phyloP scores from a whole-genome alignment of 2,888 invertebrate genomes.

The Callimorpha dominula region DNA sequence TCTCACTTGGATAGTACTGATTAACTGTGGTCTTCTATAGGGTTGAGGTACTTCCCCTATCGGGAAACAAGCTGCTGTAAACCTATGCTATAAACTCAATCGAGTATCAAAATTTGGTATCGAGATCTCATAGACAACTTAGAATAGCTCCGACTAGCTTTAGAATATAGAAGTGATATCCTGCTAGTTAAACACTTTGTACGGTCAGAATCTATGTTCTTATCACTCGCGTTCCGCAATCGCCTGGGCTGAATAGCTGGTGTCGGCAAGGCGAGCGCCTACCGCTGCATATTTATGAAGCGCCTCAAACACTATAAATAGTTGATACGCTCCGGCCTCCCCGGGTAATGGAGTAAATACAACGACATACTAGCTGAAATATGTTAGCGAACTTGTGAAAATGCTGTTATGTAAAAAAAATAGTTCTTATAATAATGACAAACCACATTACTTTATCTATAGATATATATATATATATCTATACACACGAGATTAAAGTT shows the following conservation, averaged over 20 bases:
- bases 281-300: slow-evolving; percentile 87
- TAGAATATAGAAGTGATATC: neutral
- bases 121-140: too few species aligned
- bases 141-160: neutral
- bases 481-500: neutral
- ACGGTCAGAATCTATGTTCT: slow-evolving; percentile 40
- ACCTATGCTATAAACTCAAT: neutral
- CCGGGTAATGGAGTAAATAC: slow-evolving; percentile 84
- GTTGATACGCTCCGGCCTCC: slow-evolving; percentile 83
- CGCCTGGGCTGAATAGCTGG: slow-evolving; percentile 81
- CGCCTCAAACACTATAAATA: slow-evolving; percentile 87
- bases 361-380: slow-evolving; percentile 71
- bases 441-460: neutral
- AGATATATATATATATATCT: too few species aligned
- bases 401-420: neutral
- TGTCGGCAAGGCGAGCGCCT: slow-evolving; percentile 87
- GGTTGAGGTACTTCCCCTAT: neutral
- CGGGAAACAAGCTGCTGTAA: neutral
- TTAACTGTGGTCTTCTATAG: too few species aligned
- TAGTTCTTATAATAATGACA: neutral
- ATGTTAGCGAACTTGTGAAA: slow-evolving; percentile 49
- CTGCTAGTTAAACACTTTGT: neutral
- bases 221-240: slow-evolving; percentile 47
- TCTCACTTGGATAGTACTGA: too few species aligned
- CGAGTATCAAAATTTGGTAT: too few species aligned